A percentile compares a stretch with the other conserved stretches of the same genome.
Conservation (phyloP, 2,888 invertebrate genomes). For the Scaptomyza flava region DNA sequence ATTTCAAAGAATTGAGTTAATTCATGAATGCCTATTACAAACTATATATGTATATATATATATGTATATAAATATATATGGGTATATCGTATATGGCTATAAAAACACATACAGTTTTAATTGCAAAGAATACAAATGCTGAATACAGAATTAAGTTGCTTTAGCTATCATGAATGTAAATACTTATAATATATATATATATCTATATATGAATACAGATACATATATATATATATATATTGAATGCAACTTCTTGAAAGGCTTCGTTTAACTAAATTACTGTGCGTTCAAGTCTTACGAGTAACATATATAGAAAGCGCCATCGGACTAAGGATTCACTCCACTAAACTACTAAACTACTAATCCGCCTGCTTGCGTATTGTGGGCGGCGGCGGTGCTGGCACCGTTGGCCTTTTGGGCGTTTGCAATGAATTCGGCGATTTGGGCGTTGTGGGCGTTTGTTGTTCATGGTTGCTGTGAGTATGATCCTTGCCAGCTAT, state of each 20-base stretch:
- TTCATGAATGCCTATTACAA: conserved; percentile 55
- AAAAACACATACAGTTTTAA: conserved; percentile 63
- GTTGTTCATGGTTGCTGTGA: conserved; percentile 54
- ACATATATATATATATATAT: conserved; percentile 6
- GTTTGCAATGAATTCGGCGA: conserved; percentile 80
- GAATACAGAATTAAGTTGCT: conserved; percentile 61
- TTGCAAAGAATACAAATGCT: conserved; percentile 78
- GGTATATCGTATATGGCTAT: conserved; percentile 64
- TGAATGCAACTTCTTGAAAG: conserved; percentile 46
- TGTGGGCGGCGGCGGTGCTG: conserved; percentile 81
- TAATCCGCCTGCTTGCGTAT: conserved; percentile 76
- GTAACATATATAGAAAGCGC: conserved; percentile 48
- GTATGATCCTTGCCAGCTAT: conserved; percentile 44
- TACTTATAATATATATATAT: neutral
- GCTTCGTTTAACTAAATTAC: conserved; percentile 58
- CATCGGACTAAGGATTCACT: conserved; percentile 50
- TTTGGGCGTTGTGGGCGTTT: conserved; percentile 75
- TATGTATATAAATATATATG: conserved; percentile 36
- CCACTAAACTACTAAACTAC: conserved; percentile 36
- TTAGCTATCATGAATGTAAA: conserved; percentile 25
- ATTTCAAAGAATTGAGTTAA: conserved; percentile 67
- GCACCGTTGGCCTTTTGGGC: conserved; percentile 82
- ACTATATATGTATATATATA: conserved; percentile 53
- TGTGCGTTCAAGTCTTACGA: conserved; percentile 67
- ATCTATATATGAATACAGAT: conserved; percentile 19